Conservation (phyloP, 2,888 invertebrate genomes). For the Phorcus lineatus region DNA sequence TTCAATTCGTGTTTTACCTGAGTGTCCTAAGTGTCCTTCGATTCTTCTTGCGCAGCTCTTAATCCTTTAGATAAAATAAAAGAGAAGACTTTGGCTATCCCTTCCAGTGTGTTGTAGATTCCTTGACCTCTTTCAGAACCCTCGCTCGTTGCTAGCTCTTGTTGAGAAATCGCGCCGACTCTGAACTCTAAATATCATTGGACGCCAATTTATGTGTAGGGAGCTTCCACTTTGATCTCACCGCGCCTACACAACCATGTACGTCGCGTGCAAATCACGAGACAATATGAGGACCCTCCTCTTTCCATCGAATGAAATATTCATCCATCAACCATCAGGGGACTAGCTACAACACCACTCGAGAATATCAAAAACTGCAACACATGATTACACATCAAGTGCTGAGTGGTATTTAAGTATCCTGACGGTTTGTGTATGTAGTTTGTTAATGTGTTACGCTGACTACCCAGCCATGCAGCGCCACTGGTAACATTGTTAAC, state of each 20-base stretch:
- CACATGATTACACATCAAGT: background rate
- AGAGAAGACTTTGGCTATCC: too few species aligned
- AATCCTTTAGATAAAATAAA: too few species aligned
- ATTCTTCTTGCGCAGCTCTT: too few species aligned
- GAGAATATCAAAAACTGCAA: background rate
- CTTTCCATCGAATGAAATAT: constrained; percentile 2
- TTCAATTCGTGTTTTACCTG: too few species aligned
- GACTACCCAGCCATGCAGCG: too few species aligned
- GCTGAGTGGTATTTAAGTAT: background rate
- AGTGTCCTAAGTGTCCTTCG: too few species aligned
- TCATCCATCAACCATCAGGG: background rate
- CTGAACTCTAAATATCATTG: background rate
- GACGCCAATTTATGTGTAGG: background rate
- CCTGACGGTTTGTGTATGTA: background rate
- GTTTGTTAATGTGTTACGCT: background rate
- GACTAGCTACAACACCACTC: background rate
- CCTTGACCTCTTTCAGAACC: too few species aligned
- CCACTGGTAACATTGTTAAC: too few species aligned
- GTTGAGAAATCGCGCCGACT: background rate
- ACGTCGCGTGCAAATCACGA: background rate
- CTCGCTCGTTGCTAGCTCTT: background rate
- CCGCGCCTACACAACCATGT: background rate
- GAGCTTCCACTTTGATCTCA: background rate
- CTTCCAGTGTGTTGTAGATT: too few species aligned
- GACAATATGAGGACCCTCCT: background rate